phyloP scores from a whole-genome alignment of 2,888 invertebrate genomes.

The Aspidapion aeneum region DNA sequence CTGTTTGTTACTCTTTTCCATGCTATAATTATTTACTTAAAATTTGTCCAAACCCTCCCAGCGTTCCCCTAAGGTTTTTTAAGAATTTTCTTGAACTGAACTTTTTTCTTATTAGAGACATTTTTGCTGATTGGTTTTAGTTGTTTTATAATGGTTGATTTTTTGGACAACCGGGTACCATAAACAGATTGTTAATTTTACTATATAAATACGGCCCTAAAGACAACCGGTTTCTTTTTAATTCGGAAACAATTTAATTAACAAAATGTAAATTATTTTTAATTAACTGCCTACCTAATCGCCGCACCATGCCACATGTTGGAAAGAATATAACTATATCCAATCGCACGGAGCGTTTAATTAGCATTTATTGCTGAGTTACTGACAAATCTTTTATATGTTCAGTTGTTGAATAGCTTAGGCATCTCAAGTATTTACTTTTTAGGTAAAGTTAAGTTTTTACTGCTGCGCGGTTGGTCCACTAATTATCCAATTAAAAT shows the following conservation, averaged over 20 bases:
- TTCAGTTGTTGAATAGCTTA: background rate
- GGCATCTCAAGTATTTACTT: background rate
- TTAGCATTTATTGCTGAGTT: background rate
- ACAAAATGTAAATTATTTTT: background rate
- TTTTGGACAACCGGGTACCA: background rate
- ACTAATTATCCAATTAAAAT: background rate
- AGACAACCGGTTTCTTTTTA: slow-evolving; percentile 1
- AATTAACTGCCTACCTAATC: background rate
- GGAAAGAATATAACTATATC: background rate
- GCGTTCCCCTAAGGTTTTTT: no score
- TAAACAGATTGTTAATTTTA: slow-evolving; percentile 2
- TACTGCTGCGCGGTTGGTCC: background rate
- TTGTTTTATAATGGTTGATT: no score
- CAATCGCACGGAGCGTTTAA: background rate
- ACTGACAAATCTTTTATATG: background rate
- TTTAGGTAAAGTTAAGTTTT: background rate
- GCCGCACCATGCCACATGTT: background rate
- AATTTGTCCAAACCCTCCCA: no score
- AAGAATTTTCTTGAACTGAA: no score
- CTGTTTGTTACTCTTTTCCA: no score
- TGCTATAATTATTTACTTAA: no score
- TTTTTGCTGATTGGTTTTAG: no score
- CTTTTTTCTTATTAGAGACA: no score
- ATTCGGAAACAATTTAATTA: slow-evolving; percentile 1
- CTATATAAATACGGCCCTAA: background rate